These are phyloP conservation scores for Pomatorhinus ruficollis DNA, from an alignment of 2,113 vertebrate genomes.

Conservation along the genomic window DNA sequence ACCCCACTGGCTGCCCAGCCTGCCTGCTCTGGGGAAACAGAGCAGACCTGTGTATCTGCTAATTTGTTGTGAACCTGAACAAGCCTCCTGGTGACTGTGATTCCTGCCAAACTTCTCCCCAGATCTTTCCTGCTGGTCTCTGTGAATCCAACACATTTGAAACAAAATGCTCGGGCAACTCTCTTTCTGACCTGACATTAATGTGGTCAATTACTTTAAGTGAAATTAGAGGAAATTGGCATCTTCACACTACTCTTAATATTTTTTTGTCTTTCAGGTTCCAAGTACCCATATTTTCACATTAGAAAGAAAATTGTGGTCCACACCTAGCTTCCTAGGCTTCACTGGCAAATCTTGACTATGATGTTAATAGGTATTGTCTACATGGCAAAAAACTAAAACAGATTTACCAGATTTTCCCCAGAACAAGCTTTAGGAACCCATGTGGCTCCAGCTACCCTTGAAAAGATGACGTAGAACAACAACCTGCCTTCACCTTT, in stretches of 20 bases:
- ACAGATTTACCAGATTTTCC: neutral
- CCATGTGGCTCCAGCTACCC: neutral
- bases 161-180: neutral
- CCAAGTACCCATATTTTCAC: neutral
- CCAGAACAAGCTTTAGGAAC: neutral
- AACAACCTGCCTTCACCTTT: neutral
- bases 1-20: neutral
- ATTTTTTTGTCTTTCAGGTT: neutral
- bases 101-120: neutral
- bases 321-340: neutral
- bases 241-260: neutral
- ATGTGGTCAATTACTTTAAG: neutral
- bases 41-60: neutral
- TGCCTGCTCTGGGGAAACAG: neutral
- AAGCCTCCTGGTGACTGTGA: rapidly evolving
- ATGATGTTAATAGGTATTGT: neutral
- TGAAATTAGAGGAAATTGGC: neutral
- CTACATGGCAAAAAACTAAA: neutral
- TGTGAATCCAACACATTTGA: neutral
- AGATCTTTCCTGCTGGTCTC: neutral
- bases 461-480: neutral
- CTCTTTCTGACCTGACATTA: neutral
- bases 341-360: neutral
- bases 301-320: neutral
- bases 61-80: neutral